Evolutionary conservation across 2,113 vertebrate species (phyloP).

Genomic region (Nycticryphes semicollaris): DNA sequence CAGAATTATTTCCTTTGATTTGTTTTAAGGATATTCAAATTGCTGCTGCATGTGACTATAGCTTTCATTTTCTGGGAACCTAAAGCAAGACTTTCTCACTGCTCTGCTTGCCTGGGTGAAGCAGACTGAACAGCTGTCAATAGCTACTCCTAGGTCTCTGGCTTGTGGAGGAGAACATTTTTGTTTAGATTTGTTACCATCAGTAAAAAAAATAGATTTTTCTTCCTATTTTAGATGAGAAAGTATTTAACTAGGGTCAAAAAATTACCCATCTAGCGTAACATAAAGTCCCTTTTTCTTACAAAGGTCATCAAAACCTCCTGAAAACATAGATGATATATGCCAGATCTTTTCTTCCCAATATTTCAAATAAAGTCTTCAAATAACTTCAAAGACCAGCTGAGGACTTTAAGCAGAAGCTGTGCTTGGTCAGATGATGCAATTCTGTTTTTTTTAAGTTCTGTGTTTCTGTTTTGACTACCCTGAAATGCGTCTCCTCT

Average conservation of each 20-base stretch:
- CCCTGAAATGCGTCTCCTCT: neutral
- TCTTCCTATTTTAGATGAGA: neutral
- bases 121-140: neutral
- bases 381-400: neutral
- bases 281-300: neutral
- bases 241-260: neutral
- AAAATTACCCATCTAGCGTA: neutral
- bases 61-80: neutral
- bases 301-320: neutral
- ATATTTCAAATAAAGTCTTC: neutral
- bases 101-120: neutral
- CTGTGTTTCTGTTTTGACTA: neutral
- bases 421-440: neutral
- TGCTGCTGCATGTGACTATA: neutral
- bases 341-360: neutral
- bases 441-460: conserved; percentile 2
- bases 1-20: conserved; percentile 24
- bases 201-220: neutral
- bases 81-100: neutral
- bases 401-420: neutral
- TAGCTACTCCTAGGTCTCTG: neutral
- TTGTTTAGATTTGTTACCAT: neutral
- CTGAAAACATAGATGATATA: neutral
- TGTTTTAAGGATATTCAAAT: neutral
- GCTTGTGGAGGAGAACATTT: neutral